These are phyloP conservation scores for Lacanobia oleracea DNA, from an alignment of 2,888 invertebrate genomes.

Conservation along the genomic window DNA sequence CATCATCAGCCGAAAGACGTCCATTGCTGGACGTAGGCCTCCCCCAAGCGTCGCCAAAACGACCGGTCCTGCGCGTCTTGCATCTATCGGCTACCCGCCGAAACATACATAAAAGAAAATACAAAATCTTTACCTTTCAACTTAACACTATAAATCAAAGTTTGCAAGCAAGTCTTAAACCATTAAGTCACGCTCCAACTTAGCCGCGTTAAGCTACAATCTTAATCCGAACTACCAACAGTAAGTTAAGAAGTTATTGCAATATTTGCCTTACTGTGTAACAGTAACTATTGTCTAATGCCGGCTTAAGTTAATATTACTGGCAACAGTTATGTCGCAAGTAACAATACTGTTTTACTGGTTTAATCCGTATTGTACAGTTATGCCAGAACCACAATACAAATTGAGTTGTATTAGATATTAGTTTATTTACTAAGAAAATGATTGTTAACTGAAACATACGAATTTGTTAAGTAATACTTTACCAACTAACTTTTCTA, in stretches of 20 bases:
- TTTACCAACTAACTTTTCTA: too few species aligned
- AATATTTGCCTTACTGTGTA: constrained; percentile 38
- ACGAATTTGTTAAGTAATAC: too few species aligned
- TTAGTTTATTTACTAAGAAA: too few species aligned
- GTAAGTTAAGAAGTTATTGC: constrained; percentile 27
- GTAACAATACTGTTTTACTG: constrained; percentile 2
- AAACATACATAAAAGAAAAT: background rate
- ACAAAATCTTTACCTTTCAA: background rate
- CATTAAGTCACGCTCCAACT: background rate
- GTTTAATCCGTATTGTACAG: constrained; percentile 12
- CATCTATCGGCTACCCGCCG: too few species aligned
- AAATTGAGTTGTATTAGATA: too few species aligned
- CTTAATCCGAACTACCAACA: constrained; percentile 28
- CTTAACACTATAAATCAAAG: constrained; percentile 1
- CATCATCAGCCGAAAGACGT: too few species aligned
- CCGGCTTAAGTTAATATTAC: constrained; percentile 10
- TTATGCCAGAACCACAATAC: background rate
- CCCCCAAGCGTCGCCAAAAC: too few species aligned
- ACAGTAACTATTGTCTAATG: constrained; percentile 25
- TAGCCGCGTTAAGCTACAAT: constrained; percentile 3
- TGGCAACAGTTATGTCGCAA: constrained; percentile 13
- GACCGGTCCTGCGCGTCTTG: too few species aligned
- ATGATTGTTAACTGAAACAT: too few species aligned
- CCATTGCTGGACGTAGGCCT: too few species aligned
- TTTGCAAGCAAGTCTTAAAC: background rate